Conservation (phyloP, 1,140 invertebrate species). For the Dysdera silvatica region DNA sequence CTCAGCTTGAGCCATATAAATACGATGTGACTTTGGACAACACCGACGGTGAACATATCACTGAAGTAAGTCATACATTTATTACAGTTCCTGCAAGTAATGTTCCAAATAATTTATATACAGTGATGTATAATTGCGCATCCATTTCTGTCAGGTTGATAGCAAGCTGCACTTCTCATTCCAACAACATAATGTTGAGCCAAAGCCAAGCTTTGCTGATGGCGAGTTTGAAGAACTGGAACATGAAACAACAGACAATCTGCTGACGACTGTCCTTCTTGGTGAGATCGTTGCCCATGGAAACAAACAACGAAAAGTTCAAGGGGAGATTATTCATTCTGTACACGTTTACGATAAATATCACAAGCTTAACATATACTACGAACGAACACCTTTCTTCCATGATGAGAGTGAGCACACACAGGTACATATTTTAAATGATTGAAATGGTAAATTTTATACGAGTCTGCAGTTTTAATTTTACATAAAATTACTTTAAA, state of each 20-base stretch:
- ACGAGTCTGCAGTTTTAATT: too few relatives aligned
- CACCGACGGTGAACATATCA: background rate
- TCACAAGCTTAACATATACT: conserved; percentile 26
- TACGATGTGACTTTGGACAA: conserved; percentile 7
- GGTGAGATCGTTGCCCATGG: background rate
- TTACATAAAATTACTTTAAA: too few relatives aligned
- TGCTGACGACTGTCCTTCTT: conserved; percentile 6
- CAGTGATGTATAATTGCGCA: too few relatives aligned
- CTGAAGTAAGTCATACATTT: conserved; percentile 12
- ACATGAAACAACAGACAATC: too few relatives aligned
- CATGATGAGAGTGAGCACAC: conserved; percentile 2
- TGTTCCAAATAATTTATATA: too few relatives aligned
- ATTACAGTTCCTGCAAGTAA: too few relatives aligned
- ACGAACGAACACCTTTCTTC: conserved; percentile 24
- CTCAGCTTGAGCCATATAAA: conserved; percentile 16
- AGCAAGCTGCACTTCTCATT: conserved; percentile 4
- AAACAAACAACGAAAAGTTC: conserved; percentile 13
- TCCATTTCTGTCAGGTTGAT: conserved; percentile 1
- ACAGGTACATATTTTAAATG: too few relatives aligned
- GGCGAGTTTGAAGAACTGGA: conserved; percentile 9
- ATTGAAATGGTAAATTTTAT: too few relatives aligned
- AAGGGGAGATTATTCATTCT: background rate
- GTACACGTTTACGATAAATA: background rate
- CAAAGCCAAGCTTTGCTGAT: background rate
- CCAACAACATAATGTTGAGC: background rate